These are phyloP conservation scores for Busseola fusca DNA, from an alignment of 2,888 invertebrate genomes.

Conservation along the genomic window DNA sequence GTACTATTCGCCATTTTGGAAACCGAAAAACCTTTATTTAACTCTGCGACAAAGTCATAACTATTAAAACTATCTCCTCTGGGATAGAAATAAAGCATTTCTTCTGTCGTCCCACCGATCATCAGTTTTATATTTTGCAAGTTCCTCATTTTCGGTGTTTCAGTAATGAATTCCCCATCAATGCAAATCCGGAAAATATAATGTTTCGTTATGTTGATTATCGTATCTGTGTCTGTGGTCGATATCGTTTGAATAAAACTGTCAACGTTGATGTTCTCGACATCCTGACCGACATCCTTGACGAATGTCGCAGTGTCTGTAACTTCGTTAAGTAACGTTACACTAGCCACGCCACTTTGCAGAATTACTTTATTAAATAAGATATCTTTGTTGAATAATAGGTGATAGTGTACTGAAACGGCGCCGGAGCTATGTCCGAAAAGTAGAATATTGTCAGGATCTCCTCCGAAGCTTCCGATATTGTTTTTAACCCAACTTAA, in stretches of 20 bases:
- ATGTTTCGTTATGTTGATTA: slow-evolving; percentile 31
- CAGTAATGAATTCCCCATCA: slow-evolving; percentile 15
- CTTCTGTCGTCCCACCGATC: slow-evolving; percentile 27
- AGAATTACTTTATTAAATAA: slow-evolving; percentile 43
- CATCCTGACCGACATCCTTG: slow-evolving; percentile 26
- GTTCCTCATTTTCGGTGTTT: background rate
- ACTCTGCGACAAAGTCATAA: slow-evolving; percentile 14
- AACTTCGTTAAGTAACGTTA: background rate
- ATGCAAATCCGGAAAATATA: slow-evolving; percentile 31
- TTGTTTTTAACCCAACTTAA: slow-evolving; percentile 47
- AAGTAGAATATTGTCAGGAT: slow-evolving; percentile 21
- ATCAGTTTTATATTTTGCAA: slow-evolving; percentile 28
- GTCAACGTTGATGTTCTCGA: slow-evolving; percentile 19
- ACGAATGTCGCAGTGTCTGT: slow-evolving; percentile 3
- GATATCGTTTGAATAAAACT: slow-evolving; percentile 32
- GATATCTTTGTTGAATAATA: slow-evolving; percentile 20
- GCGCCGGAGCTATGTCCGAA: slow-evolving; percentile 50
- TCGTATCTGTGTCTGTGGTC: background rate
- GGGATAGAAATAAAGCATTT: slow-evolving; percentile 23
- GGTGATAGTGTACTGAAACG: slow-evolving; percentile 10
- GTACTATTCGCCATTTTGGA: slow-evolving; percentile 11
- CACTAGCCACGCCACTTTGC: slow-evolving; percentile 39
- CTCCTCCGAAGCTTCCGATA: slow-evolving; percentile 46
- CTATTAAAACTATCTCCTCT: background rate
- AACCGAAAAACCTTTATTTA: slow-evolving; percentile 17